Evolutionary conservation across 2,113 vertebrate genomes (phyloP), one percentile per base, ranked within the genome.

Genomic region (Calidris pugnax): DNA sequence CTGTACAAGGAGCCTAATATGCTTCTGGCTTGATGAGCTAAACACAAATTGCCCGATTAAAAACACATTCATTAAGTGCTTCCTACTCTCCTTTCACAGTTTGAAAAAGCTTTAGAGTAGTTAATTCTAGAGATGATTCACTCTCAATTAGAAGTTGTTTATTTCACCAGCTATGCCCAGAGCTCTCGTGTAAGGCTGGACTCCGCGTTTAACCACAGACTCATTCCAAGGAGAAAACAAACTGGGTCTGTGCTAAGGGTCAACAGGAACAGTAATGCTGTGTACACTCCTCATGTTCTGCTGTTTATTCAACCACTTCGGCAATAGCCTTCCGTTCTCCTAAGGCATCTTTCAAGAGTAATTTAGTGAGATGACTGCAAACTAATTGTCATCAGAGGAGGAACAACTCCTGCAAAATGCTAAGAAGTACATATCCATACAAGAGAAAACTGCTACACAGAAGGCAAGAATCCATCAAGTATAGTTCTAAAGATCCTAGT

Each of bases 1-100:
- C 84, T 57, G 43, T n/a, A 76, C 63, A 76, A 85, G 69, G 12
- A 91, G 74, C 45, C 37, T 69, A 80, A 74, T 27, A 23, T 7
- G 24, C 72, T 79, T 59, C 69, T 43, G 32, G 74, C 71, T 85
- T 74, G 91, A 94, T 82, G 66, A 93, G 81, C 93, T 79, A 64
- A 95, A 93, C 74, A 91, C 84, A 89, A 95, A 96, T 94, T 96
- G 93, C 84, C 45, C 74, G 0, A 82, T 94, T 95, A 95, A 97
- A 95, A 97, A 93, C 86, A 93, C 67, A 91, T 92, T 94, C 91
- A 95, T 96, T 95, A 94, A 92, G 77, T 66, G 81, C 78, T 92
- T 93, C 89, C 92, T 81, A 87, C 73, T 95, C 93, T 92, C 86
- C 84, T 95, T 93, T 91, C 90, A 83, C 67, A 96, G 86, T 81